Evolutionary conservation across 2,888 invertebrate species (phyloP), one percentile per base, ranked within the genome.

Genomic region (Patella ulyssiponensis): DNA sequence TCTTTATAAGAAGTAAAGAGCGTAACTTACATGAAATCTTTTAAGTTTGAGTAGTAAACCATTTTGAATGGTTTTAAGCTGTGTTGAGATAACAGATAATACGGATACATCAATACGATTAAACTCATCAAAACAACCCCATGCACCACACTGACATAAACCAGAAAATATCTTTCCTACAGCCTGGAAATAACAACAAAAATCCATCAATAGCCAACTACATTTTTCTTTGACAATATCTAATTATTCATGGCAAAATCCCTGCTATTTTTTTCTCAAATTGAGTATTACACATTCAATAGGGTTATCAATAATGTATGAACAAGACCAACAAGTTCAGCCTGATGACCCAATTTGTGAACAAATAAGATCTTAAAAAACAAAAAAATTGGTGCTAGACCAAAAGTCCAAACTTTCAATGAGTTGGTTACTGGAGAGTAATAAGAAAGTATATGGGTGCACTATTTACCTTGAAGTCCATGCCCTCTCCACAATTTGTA

Each of bases 51-150:
- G 94, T 74, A 96, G 93, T 73, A 98, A 92, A 0, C 96, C 97
- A 86, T 95, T 96, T 77, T 96, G 94, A 80, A 98, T 97, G 17
- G 96, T 96, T 91, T 97, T 97, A 82, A 98, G 92, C 90, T 97
- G 97, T 0, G 96, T 95, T 0, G 97, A 97, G 88, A 98, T 97
- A 2, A 98, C 97, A 20, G 97, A 97, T 27, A 98, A 92, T 72
- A 97, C 97, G 0, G 97, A 97, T 5, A 97, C 95, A 83, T 97
- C 97, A 83, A 98, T 97, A 56, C 97, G 93, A 92, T 98, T 97
- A 92, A 98, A 98, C 92, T 97, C 97, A 86, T 98, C 97, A 89
- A 98, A 98, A 91, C 97, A 98, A 1, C 97, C 98, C 98, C 98
- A 98, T 3, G 97, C 97, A 0, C 98, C 98, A 90, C 96, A 96